These are phyloP conservation scores for Isurus oxyrinchus DNA, from an alignment of 2,113 vertebrate species.

Conservation along the genomic window DNA sequence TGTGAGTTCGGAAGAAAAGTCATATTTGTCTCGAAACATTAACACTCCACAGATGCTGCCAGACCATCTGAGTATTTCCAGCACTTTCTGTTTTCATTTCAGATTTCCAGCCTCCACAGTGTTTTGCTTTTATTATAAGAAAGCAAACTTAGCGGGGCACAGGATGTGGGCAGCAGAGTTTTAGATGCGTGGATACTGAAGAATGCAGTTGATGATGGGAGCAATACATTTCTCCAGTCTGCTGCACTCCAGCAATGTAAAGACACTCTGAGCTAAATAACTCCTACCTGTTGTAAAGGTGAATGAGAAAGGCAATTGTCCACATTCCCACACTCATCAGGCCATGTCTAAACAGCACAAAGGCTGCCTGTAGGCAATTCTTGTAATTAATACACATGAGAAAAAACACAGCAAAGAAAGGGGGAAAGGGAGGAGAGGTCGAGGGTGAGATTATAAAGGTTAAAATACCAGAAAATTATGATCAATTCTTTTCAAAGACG, in stretches of 20 bases:
- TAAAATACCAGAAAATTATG: background rate
- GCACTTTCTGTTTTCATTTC: background rate
- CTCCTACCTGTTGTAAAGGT: background rate
- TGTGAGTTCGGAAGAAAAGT: background rate
- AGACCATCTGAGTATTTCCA: too few species aligned
- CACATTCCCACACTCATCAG: constrained; percentile 25
- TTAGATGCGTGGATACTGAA: background rate
- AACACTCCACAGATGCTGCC: too few species aligned
- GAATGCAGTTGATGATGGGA: background rate
- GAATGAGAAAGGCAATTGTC: constrained; percentile 19
- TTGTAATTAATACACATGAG: constrained; percentile 29
- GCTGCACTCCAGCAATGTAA: background rate
- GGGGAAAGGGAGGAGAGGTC: background rate
- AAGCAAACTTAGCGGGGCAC: background rate
- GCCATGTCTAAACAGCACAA: background rate
- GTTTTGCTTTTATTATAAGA: background rate
- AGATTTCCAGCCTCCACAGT: background rate
- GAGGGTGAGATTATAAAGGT: background rate
- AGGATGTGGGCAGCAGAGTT: background rate
- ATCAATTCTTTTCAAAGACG: background rate
- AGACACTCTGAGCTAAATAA: background rate
- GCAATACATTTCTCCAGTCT: background rate
- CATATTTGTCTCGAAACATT: background rate
- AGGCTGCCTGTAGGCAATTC: background rate
- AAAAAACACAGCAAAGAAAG: background rate